Evolutionary conservation across 2,888 invertebrate species (phyloP).

Genomic region (Ceratothoa steindachneri): DNA sequence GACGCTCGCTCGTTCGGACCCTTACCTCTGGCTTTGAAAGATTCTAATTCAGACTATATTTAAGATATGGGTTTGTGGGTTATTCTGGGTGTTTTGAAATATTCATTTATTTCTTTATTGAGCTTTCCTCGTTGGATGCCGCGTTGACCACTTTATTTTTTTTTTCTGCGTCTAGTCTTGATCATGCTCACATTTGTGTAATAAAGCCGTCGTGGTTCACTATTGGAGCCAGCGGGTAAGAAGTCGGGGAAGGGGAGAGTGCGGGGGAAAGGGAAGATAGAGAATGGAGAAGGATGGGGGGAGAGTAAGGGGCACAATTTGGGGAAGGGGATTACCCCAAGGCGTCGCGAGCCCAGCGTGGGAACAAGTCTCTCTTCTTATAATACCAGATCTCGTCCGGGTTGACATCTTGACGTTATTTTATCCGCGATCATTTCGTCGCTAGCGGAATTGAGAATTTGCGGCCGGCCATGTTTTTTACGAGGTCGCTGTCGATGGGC

Average conservation of each 20-base stretch:
- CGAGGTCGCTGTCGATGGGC: too few species aligned
- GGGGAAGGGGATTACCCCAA: slow-evolving; percentile 6
- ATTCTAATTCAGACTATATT: too few species aligned
- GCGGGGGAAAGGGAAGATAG: slow-evolving; percentile 4
- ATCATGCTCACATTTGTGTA: too few species aligned
- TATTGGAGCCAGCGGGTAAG: neutral
- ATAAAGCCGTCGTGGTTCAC: too few species aligned
- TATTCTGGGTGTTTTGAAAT: too few species aligned
- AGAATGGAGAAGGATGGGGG: slow-evolving; percentile 15
- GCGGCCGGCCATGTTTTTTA: too few species aligned
- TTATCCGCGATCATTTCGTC: neutral
- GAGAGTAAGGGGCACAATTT: neutral
- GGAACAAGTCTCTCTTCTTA: neutral
- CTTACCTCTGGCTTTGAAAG: neutral
- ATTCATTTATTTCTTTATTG: too few species aligned
- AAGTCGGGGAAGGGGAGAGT: neutral
- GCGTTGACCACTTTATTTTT: too few species aligned
- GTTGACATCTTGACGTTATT: slow-evolving; percentile 10
- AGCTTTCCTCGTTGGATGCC: too few species aligned
- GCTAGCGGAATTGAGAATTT: too few species aligned
- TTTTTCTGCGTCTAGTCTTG: too few species aligned
- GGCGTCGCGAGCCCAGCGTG: slow-evolving; percentile 13
- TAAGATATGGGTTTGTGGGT: too few species aligned
- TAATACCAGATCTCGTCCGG: slow-evolving; percentile 9
- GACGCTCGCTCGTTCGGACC: neutral